A percentile compares a stretch with the other conserved stretches of the same genome.
Evolutionary conservation across 2,888 invertebrate species (phyloP).

Genomic region (Acronicta psi): DNA sequence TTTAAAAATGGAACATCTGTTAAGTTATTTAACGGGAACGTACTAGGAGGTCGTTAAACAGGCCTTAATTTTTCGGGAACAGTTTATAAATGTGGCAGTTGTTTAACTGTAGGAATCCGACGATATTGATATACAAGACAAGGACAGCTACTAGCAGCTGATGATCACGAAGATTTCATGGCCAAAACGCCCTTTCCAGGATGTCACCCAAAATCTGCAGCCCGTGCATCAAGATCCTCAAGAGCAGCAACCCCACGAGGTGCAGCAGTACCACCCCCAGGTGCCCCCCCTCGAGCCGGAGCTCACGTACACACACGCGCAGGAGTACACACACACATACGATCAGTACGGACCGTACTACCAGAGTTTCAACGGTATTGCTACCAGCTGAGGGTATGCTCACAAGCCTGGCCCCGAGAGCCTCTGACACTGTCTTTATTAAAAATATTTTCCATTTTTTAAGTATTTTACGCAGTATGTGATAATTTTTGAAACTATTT

Average conservation of each 20-base stretch:
- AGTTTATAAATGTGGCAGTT: too few species aligned
- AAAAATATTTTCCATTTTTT: background rate
- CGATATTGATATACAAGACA: too few species aligned
- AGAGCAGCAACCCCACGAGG: constrained; percentile 56
- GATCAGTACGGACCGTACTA: constrained; percentile 69
- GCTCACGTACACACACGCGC: constrained; percentile 31
- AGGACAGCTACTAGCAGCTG: background rate
- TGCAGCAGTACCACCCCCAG: constrained; percentile 71
- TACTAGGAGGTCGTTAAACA: too few species aligned
- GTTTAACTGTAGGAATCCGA: too few species aligned
- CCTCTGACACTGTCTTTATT: constrained; percentile 22
- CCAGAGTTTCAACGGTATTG: constrained; percentile 68
- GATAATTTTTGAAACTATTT: too few species aligned
- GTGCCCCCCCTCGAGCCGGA: constrained; percentile 29
- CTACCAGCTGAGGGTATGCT: constrained; percentile 72
- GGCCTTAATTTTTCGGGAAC: too few species aligned
- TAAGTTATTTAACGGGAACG: too few species aligned
- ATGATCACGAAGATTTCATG: background rate
- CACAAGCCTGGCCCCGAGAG: constrained; percentile 41
- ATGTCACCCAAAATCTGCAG: constrained; percentile 44
- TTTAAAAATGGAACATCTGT: too few species aligned
- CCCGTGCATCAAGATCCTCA: constrained; percentile 59
- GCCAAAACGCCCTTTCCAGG: constrained; percentile 17
- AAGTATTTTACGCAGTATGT: too few species aligned
- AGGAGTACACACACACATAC: constrained; percentile 44